Base-by-base conservation (phyloP, 1,140 invertebrate species). In the Cotesia vestalis region DNA sequence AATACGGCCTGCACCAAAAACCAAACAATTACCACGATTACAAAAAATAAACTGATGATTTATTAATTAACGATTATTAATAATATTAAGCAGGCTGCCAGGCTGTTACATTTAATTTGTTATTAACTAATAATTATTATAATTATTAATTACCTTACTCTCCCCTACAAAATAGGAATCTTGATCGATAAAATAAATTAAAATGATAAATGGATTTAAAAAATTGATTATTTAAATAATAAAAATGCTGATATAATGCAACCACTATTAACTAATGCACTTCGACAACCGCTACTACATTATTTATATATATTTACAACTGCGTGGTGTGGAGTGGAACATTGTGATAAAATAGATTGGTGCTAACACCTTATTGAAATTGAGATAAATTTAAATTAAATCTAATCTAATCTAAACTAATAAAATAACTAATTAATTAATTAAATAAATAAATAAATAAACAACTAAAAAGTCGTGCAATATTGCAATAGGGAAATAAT, bases 271-370 rank as follows among this genome's bases (percentile, higher is more conserved):
- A 55, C 71, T 46, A 27, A 57, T 66, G 69, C 59, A 76, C 75
- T 66, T 69, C 63, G 20, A 64, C 59, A 78, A 79, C 53, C 63
- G 78, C 74, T 74, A 80, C 68, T 73, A 82, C 84, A 84, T 86
- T 85, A 79, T 86, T 84, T 87, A 85, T 86, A 83, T 85, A 85
- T 85, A 85, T 85, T 87, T 85, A 85, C 84, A 86, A 85, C 75
- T 80, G 84, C 83, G 84, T 87, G 84, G 84, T 86, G 84, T 87
- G 85, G 83, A 85, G 85, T 87, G 84, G 82, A 87, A 87, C 84
- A 87, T 86, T 87, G 85, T 87, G 85, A 87, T 87, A 87, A 86
- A 85, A 86, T 87, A 87, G 85, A 87, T 87, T 87, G 85, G 85
- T 87, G 85, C 85, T 87, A 87, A 87, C 85, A 87, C 85, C 85